Percentiles rank a stretch among this genome's conserved stretches.
These are phyloP conservation scores for Falco concolor DNA, from an alignment of 2,797 vertebrate species.

Conservation along the genomic window DNA sequence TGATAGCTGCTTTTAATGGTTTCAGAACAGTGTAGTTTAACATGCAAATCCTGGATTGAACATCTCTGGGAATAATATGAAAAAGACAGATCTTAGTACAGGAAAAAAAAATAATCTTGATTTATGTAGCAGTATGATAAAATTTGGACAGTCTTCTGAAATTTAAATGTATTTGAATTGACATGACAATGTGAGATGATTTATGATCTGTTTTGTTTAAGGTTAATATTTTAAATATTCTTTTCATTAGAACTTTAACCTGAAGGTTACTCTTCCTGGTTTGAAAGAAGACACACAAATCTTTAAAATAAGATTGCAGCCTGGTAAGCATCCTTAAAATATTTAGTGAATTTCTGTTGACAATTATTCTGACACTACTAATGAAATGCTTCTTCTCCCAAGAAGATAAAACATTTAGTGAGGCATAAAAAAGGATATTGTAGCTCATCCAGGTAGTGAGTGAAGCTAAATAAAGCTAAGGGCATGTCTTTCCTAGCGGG, in stretches of 20 bases:
- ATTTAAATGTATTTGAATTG: background rate
- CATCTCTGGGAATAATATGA: background rate
- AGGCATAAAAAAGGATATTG: background rate
- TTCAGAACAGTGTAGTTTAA: background rate
- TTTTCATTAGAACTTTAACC: conserved; percentile 75
- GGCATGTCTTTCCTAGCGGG: background rate
- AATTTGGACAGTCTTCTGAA: background rate
- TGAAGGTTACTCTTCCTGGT: conserved; percentile 82
- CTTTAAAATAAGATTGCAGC: conserved; percentile 78
- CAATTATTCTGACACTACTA: background rate
- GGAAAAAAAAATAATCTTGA: background rate
- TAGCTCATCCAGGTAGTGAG: background rate
- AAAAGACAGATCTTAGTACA: background rate
- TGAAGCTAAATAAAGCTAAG: background rate
- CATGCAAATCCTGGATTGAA: background rate
- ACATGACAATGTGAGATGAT: background rate
- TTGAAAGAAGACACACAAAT: conserved; percentile 77
- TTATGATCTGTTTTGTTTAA: background rate
- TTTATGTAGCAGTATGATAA: background rate
- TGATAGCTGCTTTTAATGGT: background rate
- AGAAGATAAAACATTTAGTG: background rate
- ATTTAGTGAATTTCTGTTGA: background rate
- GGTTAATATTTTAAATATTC: conserved; percentile 31
- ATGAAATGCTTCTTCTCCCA: background rate
- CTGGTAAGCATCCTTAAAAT: conserved; percentile 75